Evolutionary conservation across 2,113 vertebrate species (phyloP).

Genomic region (Salvator merianae): DNA sequence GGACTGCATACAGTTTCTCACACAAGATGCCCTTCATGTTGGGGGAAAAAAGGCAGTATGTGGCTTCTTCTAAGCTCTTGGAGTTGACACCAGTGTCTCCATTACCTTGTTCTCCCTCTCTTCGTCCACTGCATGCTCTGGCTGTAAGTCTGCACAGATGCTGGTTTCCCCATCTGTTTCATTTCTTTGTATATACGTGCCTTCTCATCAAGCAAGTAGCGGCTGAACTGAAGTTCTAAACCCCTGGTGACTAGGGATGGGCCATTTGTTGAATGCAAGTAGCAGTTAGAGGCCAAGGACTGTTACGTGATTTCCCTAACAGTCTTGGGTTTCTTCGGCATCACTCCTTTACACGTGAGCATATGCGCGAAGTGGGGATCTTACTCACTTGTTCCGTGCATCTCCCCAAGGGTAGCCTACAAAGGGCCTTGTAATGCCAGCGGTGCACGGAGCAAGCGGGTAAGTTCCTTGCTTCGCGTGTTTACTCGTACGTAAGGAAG

Average conservation of each 20-base stretch:
- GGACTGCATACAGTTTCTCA: not conserved
- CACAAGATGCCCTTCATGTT: not conserved
- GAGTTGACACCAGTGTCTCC: slow-evolving; percentile 63
- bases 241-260: not conserved
- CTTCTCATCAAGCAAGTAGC: not conserved
- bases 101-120: slow-evolving; percentile 16
- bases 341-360: too few species aligned
- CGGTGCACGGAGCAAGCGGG: too few species aligned
- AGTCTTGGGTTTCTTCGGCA: too few species aligned
- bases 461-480: too few species aligned
- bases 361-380: too few species aligned
- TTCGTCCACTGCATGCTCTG: slow-evolving; percentile 33
- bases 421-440: too few species aligned
- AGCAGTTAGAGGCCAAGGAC: too few species aligned
- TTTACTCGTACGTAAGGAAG: too few species aligned
- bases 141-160: slow-evolving; percentile 1
- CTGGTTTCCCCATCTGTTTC: not conserved
- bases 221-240: slow-evolving; percentile 4
- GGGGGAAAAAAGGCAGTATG: not conserved
- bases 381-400: too few species aligned
- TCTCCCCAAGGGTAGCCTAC: too few species aligned
- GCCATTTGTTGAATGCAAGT: too few species aligned
- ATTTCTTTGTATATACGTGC: not conserved
- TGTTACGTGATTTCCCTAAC: too few species aligned
- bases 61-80: not conserved